phyloP scores from a whole-genome alignment of 2,888 invertebrate genomes.

The Phaedon cochleariae region DNA sequence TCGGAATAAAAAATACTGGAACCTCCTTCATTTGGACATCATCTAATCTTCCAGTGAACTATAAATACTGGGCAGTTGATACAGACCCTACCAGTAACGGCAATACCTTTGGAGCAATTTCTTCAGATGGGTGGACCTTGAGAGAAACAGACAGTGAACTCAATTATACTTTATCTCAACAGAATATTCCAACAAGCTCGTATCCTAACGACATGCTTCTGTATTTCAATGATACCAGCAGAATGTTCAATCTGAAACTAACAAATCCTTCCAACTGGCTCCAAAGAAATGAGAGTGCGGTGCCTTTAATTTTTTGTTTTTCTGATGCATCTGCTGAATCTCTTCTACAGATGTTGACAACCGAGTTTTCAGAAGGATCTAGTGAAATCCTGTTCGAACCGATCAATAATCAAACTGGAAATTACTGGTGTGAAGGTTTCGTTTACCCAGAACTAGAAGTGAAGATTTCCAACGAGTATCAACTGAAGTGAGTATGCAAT shows the following conservation, averaged over 20 bases:
- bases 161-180: conserved; percentile 36
- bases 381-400: conserved; percentile 29
- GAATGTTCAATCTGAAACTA: conserved; percentile 20
- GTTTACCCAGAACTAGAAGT: conserved; percentile 40
- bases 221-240: conserved; percentile 8
- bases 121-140: conserved; percentile 40
- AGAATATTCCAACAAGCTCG: not conserved
- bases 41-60: conserved; percentile 33
- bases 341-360: conserved; percentile 31
- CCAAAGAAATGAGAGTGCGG: not conserved
- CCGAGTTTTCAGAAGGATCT: not conserved
- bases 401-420: conserved; percentile 42
- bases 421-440: conserved; percentile 53
- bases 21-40: conserved; percentile 38
- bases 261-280: conserved; percentile 27
- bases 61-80: conserved; percentile 39
- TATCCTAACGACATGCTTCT: conserved; percentile 18
- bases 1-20: conserved; percentile 39
- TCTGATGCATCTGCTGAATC: conserved; percentile 40
- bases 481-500: conserved; percentile 26
- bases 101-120: conserved; percentile 33
- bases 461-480: conserved; percentile 35
- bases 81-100: conserved; percentile 2
- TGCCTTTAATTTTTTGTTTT: conserved; percentile 46
- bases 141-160: conserved; percentile 17